Evolutionary conservation across 2,797 vertebrate genomes (phyloP).

Genomic region (Amniataba percoides): DNA sequence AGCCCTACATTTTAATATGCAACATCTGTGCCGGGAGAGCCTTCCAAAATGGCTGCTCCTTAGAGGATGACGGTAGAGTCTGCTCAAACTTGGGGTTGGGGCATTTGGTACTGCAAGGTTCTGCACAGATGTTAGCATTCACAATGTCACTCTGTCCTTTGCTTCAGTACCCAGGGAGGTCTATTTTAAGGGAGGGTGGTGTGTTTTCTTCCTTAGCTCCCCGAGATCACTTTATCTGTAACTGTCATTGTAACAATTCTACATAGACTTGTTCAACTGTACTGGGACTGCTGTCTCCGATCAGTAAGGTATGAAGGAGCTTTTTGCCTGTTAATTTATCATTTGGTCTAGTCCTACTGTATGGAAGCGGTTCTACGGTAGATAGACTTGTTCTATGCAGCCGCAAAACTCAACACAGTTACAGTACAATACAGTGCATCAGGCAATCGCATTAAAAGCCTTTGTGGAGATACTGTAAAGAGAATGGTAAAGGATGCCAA

Average conservation of each 20-base stretch:
- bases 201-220: slow-evolving; percentile 82
- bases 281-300: slow-evolving; percentile 60
- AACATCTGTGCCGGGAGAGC: slow-evolving; percentile 90
- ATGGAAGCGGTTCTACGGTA: slow-evolving; percentile 10
- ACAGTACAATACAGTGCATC: not conserved
- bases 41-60: slow-evolving; percentile 91
- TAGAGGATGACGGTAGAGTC: slow-evolving; percentile 88
- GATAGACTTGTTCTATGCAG: slow-evolving; percentile 12
- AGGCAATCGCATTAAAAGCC: slow-evolving; percentile 36
- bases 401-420: not conserved
- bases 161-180: slow-evolving; percentile 82
- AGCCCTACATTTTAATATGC: slow-evolving; percentile 90
- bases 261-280: slow-evolving; percentile 62
- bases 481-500: slow-evolving; percentile 31
- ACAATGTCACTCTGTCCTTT: slow-evolving; percentile 90
- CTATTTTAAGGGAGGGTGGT: slow-evolving; percentile 83
- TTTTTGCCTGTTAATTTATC: slow-evolving; percentile 59
- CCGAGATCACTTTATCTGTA: slow-evolving; percentile 80
- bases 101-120: slow-evolving; percentile 86
- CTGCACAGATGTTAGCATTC: slow-evolving; percentile 89
- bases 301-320: slow-evolving; percentile 70
- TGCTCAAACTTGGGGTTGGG: slow-evolving; percentile 87
- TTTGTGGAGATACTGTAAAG: slow-evolving; percentile 29
- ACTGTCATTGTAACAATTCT: slow-evolving; percentile 76
- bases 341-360: slow-evolving; percentile 34